Evolutionary conservation across 1,140 invertebrate genomes (phyloP), one percentile per base, ranked within the genome.

Genomic region (Cyphomyrmex costatus): DNA sequence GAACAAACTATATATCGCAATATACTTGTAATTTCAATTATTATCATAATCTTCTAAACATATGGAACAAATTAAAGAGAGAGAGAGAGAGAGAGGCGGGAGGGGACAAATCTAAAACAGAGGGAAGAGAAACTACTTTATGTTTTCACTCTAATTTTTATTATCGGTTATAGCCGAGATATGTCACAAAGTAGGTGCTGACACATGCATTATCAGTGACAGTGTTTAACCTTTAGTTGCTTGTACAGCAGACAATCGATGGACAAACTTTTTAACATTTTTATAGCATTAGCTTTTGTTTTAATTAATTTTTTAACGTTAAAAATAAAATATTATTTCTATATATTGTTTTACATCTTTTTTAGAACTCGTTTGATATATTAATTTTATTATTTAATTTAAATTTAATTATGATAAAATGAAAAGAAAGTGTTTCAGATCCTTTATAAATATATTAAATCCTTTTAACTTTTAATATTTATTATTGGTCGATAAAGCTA

Each of bases 91-190:
- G 12, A 7, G 0, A 16, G 7, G 6, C 30, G 27, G n/a, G n/a
- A n/a, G n/a, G n/a, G n/a, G n/a, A n/a, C n/a, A n/a, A 30, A 16
- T 4, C 0, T 2, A 16, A 63, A 63, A 68, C n/a, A 24, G 46
- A 24, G 16, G 16, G 24, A n/a, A 27, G 12, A 46, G 5, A 27
- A 12, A 12, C 27, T 33, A 46, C 21, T 19, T 30, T 63, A 21
- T 2, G 36, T 0, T 63, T 66, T 36, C 74, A 68, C 16, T 27
- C 42, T 51, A 88, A 88, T 88, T 88, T 85, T 56, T 19, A 33
- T 78, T 88, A 79, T 88, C 80, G 4, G 7, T 58, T 2, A 7
- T 24, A 42, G 7, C 24, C 53, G 65, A 46, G 24, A 60, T 68
- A 73, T 73, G 58, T 46, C 8, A 51, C 2, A 10, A 73, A 71